Conservation (phyloP, 2,113 vertebrate species). For the Microcebus jonahi region DNA sequence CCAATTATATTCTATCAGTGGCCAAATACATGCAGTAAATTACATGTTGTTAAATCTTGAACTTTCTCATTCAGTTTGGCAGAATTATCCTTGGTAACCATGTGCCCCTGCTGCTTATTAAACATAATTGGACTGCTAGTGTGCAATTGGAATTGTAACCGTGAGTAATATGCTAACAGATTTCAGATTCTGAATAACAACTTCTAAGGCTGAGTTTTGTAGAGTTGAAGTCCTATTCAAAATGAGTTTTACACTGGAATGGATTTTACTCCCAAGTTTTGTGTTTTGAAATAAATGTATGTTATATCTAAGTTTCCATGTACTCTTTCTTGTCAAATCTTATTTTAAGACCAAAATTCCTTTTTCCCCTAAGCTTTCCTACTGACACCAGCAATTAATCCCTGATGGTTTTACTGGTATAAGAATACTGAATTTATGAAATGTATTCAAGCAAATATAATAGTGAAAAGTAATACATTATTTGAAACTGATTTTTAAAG, state of each 20-base stretch:
- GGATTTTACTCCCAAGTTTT: conserved; percentile 9
- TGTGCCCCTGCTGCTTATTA: conserved; percentile 46
- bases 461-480: not conserved
- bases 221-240: conserved; percentile 4
- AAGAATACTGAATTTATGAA: not conserved
- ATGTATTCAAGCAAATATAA: not conserved
- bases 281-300: not conserved
- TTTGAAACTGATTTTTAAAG: conserved; percentile 21
- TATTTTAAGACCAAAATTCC: not conserved
- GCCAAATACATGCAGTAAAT: conserved; percentile 56
- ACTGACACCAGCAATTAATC: not conserved
- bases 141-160: conserved; percentile 12
- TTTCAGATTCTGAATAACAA: not conserved
- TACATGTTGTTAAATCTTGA: conserved; percentile 64
- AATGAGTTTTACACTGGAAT: conserved; percentile 6
- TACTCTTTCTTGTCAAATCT: conserved; percentile 21
- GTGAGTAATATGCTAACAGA: not conserved
- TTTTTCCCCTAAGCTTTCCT: not conserved
- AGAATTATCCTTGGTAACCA: conserved; percentile 53
- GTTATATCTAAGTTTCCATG: conserved; percentile 20
- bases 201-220: not conserved
- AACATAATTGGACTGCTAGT: conserved; percentile 40
- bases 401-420: not conserved
- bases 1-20: conserved; percentile 64
- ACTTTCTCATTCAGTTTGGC: conserved; percentile 65